phyloP scores from a whole-genome alignment of 2,888 invertebrate species.

The Criorhina ranunculi region DNA sequence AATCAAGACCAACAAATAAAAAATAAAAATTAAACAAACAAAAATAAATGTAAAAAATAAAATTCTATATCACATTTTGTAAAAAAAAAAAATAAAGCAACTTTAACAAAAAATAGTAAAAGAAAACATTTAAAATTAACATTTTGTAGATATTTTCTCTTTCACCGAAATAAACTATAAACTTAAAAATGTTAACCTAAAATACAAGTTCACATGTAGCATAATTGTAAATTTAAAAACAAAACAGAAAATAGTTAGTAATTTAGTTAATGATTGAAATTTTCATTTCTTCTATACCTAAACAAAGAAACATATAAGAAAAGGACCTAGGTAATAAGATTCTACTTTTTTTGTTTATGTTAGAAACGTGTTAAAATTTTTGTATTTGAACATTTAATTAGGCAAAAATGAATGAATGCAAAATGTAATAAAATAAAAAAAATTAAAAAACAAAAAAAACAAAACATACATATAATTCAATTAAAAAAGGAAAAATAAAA shows the following conservation, averaged over 20 bases:
- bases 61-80: slow-evolving; percentile 63
- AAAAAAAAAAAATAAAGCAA: slow-evolving; percentile 35
- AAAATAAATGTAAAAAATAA: slow-evolving; percentile 6
- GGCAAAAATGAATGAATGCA: slow-evolving; percentile 55
- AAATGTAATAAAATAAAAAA: slow-evolving; percentile 45
- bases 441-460: slow-evolving; percentile 10
- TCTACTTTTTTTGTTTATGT: slow-evolving; percentile 13
- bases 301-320: slow-evolving; percentile 12
- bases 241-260: slow-evolving; percentile 45
- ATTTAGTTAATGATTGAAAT: slow-evolving; percentile 28
- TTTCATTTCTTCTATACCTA: slow-evolving; percentile 25
- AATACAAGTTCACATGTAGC: slow-evolving; percentile 45
- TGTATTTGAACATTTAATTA: slow-evolving; percentile 47
- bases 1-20: slow-evolving; percentile 45
- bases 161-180: slow-evolving; percentile 42
- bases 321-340: slow-evolving; percentile 33
- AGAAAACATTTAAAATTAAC: slow-evolving; percentile 21
- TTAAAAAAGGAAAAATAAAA: slow-evolving; percentile 12
- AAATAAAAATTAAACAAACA: background rate
- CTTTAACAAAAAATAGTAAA: background rate
- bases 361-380: slow-evolving; percentile 27
- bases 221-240: slow-evolving; percentile 58
- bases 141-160: slow-evolving; percentile 66
- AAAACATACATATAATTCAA: background rate
- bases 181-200: slow-evolving; percentile 19